Percentiles rank a stretch among this genome's conserved stretches.
Conservation (phyloP, 2,113 vertebrate species). For the Canis aureus region DNA sequence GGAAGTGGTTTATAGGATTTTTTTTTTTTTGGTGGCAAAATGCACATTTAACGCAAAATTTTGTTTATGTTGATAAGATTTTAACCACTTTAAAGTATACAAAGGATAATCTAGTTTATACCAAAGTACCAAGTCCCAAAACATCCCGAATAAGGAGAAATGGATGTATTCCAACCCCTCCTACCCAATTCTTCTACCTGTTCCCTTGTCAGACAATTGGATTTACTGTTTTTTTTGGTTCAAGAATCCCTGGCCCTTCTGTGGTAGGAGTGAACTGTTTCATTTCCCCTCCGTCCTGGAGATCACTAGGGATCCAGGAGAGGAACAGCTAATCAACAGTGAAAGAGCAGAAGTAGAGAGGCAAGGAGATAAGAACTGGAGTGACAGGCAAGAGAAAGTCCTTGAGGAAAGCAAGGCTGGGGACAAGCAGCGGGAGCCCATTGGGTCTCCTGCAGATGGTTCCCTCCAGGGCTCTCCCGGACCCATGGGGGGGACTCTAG, state of each 20-base stretch:
- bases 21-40: neutral
- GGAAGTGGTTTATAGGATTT: neutral
- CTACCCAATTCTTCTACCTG: neutral
- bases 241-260: neutral
- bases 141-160: neutral
- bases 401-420: neutral
- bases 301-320: neutral
- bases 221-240: neutral
- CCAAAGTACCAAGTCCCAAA: neutral
- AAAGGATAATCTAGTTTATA: neutral
- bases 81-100: conserved; percentile 21
- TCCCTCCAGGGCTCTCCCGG: neutral
- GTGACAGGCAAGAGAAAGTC: neutral
- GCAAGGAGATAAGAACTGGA: neutral
- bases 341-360: neutral
- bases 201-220: neutral
- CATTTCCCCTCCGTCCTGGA: neutral
- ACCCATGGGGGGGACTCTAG: rapidly evolving
- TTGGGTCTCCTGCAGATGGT: neutral
- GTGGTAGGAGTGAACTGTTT: neutral
- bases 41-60: neutral
- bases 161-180: neutral
- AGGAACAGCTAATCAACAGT: neutral
- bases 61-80: neutral
- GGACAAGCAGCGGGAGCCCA: rapidly evolving